These are phyloP conservation scores for Trachurus trachurus DNA, from an alignment of 2,797 vertebrate genomes.

Conservation along the genomic window DNA sequence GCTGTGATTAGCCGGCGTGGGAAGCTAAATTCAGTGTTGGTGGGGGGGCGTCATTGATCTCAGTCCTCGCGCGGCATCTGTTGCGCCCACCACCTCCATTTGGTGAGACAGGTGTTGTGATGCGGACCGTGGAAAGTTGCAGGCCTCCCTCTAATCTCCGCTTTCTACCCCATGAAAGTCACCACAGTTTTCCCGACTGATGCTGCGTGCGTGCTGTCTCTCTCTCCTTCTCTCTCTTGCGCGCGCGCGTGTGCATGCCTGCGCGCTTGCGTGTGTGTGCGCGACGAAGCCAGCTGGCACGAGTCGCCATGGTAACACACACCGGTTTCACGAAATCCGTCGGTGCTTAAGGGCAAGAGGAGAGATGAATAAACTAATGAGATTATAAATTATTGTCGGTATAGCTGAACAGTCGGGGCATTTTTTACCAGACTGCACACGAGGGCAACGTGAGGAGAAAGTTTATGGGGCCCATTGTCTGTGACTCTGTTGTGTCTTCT, in stretches of 20 bases:
- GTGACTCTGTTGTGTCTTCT: constrained; percentile 51
- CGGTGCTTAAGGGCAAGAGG: constrained; percentile 76
- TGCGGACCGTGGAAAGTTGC: constrained; percentile 37
- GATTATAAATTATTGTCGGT: constrained; percentile 81
- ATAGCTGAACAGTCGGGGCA: constrained; percentile 69
- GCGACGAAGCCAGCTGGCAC: constrained; percentile 82
- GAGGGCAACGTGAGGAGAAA: constrained; percentile 74
- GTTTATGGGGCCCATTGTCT: constrained; percentile 69
- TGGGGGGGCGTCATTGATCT: constrained; percentile 19
- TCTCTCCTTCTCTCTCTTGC: neutral
- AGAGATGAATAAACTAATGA: constrained; percentile 83
- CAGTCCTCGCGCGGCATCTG: constrained; percentile 63
- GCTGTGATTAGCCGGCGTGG: constrained; percentile 29
- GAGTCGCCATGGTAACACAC: constrained; percentile 86
- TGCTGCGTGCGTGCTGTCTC: constrained; percentile 25
- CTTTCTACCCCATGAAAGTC: constrained; percentile 51
- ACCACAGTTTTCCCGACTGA: constrained; percentile 57
- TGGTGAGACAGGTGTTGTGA: constrained; percentile 65
- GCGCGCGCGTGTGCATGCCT: neutral
- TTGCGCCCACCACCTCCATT: constrained; percentile 65
- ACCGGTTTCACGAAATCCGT: constrained; percentile 74
- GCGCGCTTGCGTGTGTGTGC: constrained; percentile 17
- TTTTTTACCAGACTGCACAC: constrained; percentile 58
- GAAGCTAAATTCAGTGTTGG: constrained; percentile 27
- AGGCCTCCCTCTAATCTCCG: constrained; percentile 30